Evolutionary conservation across 1,140 invertebrate genomes (phyloP).

Genomic region (Paramacrobiotus metropolitanus): DNA sequence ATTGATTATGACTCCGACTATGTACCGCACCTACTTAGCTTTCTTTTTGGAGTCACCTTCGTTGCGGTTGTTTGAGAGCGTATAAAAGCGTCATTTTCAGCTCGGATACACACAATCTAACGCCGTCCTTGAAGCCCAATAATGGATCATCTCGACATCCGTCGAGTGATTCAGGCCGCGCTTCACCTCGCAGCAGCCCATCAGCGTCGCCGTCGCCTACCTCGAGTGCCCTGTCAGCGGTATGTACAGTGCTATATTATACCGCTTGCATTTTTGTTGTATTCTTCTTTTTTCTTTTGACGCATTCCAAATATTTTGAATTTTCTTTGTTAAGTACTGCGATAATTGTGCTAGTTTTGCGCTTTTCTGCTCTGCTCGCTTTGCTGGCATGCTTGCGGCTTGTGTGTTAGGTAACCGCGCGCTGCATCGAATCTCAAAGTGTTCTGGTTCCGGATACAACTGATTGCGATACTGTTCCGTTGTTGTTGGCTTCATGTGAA

Average conservation of each 20-base stretch:
- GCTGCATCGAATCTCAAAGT: too few species aligned
- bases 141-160: slow-evolving; percentile 2
- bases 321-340: not conserved
- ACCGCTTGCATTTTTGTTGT: not conserved
- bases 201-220: not conserved
- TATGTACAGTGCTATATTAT: not conserved
- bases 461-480: too few species aligned
- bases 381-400: not conserved
- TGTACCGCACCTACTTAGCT: too few species aligned
- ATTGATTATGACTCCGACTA: too few species aligned
- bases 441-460: too few species aligned
- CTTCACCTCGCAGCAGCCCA: not conserved
- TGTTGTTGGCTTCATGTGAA: too few species aligned
- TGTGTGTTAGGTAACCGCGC: too few species aligned
- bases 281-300: not conserved
- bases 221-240: not conserved
- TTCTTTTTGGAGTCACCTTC: too few species aligned
- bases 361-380: not conserved
- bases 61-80: too few species aligned
- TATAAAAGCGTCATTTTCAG: too few species aligned
- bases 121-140: too few species aligned
- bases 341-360: not conserved
- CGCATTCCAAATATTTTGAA: not conserved
- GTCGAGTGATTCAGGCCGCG: not conserved
- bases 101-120: too few species aligned